Conservation (phyloP, 2,797 vertebrate species). For the Coregonus sp. region DNA sequence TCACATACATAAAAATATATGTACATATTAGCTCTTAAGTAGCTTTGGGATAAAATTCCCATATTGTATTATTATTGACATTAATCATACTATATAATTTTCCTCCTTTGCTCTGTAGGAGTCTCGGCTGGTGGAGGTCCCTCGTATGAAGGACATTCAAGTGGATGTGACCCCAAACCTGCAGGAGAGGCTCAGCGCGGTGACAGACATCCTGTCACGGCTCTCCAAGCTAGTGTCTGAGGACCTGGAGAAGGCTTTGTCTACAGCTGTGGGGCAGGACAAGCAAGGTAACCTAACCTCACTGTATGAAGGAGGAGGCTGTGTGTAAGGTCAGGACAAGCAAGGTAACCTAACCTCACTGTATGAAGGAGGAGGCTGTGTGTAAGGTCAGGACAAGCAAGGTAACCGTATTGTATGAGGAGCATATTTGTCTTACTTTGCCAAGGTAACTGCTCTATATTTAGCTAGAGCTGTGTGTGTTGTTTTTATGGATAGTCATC, state of each 20-base stretch:
- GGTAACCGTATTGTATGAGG: not conserved
- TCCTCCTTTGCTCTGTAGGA: slow-evolving; percentile 56
- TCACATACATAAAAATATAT: not conserved
- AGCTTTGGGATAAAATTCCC: not conserved
- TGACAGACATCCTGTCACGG: slow-evolving; percentile 73
- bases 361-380: too few relatives aligned
- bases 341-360: too few relatives aligned
- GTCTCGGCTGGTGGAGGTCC: slow-evolving; percentile 69
- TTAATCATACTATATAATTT: not conserved
- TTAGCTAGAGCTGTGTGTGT: not conserved
- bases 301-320: not conserved
- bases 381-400: not conserved
- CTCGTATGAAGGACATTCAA: slow-evolving; percentile 59
- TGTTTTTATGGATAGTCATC: not conserved
- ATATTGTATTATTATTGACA: not conserved
- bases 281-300: slow-evolving; percentile 64
- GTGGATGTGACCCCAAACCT: slow-evolving; percentile 65
- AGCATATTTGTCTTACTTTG: not conserved
- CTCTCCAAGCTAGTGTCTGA: slow-evolving; percentile 78
- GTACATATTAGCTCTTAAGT: not conserved
- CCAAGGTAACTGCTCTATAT: not conserved
- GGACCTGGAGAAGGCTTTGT: slow-evolving; percentile 77
- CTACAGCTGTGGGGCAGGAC: slow-evolving; percentile 65
- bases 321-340: not conserved
- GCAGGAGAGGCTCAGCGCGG: slow-evolving; percentile 65